Evolutionary conservation across 23 tunicate species (phyloP).

Genomic region (Oikopleura vanhoeffeni): DNA sequence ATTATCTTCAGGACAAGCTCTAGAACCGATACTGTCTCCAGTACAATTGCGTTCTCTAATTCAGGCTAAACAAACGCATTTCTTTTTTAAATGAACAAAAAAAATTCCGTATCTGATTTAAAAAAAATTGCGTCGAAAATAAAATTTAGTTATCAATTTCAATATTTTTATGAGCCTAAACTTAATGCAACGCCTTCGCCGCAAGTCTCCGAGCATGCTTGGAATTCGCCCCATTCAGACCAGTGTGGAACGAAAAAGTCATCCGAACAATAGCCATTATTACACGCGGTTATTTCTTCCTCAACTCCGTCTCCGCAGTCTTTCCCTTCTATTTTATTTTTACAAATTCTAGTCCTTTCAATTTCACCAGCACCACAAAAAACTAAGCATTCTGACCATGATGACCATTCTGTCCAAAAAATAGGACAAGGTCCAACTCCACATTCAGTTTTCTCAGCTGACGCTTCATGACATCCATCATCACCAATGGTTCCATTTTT

Average conservation of each 20-base stretch:
- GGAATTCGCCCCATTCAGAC: neutral
- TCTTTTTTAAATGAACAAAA: too few relatives aligned
- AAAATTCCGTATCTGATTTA: too few relatives aligned
- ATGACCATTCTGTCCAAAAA: neutral
- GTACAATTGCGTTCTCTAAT: neutral
- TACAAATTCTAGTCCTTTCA: too few relatives aligned
- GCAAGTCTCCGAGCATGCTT: neutral
- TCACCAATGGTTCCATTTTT: neutral
- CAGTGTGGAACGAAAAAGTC: neutral
- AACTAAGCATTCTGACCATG: neutral
- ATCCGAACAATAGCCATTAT: neutral
- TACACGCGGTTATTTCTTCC: neutral
- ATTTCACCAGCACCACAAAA: too few relatives aligned
- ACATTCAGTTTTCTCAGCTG: neutral
- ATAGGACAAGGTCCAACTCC: neutral
- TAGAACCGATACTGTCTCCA: neutral
- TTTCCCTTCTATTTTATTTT: too few relatives aligned
- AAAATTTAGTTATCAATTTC: too few relatives aligned
- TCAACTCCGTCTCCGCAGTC: neutral
- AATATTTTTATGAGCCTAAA: too few relatives aligned
- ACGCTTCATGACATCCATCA: neutral
- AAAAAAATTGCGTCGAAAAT: too few relatives aligned
- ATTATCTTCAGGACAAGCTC: neutral
- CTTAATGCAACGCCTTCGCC: neutral
- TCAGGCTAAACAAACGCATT: too few relatives aligned